Percentiles rank a stretch among this genome's conserved stretches.
Evolutionary conservation across 2,888 invertebrate species (phyloP).

Genomic region (Glomeris marginata): DNA sequence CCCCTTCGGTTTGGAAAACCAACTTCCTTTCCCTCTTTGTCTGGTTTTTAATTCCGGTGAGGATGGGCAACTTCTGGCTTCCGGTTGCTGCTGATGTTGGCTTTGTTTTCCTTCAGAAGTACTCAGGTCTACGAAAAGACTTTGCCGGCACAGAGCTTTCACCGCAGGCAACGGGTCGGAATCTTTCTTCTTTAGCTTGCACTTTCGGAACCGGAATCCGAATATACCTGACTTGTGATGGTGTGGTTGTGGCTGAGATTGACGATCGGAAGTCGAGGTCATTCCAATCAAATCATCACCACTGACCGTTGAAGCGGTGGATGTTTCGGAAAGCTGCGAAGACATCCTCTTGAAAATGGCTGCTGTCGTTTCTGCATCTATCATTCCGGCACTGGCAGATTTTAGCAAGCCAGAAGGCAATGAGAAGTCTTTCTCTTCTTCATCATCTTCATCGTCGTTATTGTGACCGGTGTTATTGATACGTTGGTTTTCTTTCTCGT

Average conservation of each 20-base stretch:
- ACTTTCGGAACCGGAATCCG: constrained; percentile 8
- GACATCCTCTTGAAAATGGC: too few relatives aligned
- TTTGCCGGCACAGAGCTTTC: constrained; percentile 11
- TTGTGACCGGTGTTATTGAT: neutral
- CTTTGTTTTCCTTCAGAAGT: neutral
- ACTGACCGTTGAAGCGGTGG: too few relatives aligned
- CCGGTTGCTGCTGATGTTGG: neutral
- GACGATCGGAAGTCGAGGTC: neutral
- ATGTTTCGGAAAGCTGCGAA: too few relatives aligned
- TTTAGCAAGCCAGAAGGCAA: neutral
- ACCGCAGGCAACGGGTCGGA: constrained; percentile 2
- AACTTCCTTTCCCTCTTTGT: constrained; percentile 1
- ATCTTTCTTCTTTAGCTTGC: constrained; percentile 10
- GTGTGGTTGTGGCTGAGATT: constrained; percentile 1
- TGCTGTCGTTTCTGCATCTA: neutral
- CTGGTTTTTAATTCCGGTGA: constrained; percentile 7
- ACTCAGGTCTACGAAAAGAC: constrained; percentile 9
- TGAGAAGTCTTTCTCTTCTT: neutral
- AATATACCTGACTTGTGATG: constrained; percentile 6
- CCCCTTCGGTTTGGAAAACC: constrained; percentile 2
- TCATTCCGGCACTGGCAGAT: constrained; percentile 9
- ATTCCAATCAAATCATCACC: too few relatives aligned
- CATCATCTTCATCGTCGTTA: neutral
- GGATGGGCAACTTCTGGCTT: constrained; percentile 8
- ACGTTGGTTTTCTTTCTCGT: neutral